Conservation (phyloP, 2,797 vertebrate species). For the Trematomus bernacchii region DNA sequence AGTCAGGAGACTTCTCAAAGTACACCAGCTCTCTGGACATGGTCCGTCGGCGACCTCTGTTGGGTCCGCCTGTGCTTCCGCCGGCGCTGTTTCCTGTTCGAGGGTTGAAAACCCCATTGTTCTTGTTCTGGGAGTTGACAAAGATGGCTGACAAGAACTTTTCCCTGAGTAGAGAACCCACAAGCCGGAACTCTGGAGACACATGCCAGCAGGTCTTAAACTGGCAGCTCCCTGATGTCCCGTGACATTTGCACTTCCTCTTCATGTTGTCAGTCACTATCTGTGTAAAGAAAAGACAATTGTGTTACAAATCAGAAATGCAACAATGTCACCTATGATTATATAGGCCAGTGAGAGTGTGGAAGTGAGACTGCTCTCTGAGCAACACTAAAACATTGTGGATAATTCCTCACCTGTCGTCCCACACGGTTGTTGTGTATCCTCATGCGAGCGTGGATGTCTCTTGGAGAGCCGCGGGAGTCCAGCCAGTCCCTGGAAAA, state of each 20-base stretch:
- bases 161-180: slow-evolving; percentile 89
- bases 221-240: slow-evolving; percentile 95
- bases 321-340: background rate
- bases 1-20: slow-evolving; percentile 95
- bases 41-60: slow-evolving; percentile 78
- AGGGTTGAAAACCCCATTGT: slow-evolving; percentile 92
- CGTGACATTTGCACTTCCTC: slow-evolving; percentile 94
- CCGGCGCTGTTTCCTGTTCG: slow-evolving; percentile 74
- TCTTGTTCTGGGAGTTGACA: slow-evolving; percentile 94
- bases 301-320: slow-evolving; percentile 20
- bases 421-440: slow-evolving; percentile 95
- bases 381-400: background rate
- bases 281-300: slow-evolving; percentile 74
- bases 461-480: slow-evolving; percentile 90
- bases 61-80: slow-evolving; percentile 49
- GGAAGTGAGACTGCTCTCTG: background rate
- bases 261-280: slow-evolving; percentile 93
- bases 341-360: background rate
- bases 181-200: slow-evolving; percentile 91
- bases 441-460: slow-evolving; percentile 94
- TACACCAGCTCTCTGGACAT: slow-evolving; percentile 92
- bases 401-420: slow-evolving; percentile 87
- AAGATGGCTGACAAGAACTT: slow-evolving; percentile 90
- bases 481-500: slow-evolving; percentile 95
- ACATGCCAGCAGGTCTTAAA: slow-evolving; percentile 96